Conservation (phyloP, 2,888 invertebrate genomes). For the Microctonus hyperodae region DNA sequence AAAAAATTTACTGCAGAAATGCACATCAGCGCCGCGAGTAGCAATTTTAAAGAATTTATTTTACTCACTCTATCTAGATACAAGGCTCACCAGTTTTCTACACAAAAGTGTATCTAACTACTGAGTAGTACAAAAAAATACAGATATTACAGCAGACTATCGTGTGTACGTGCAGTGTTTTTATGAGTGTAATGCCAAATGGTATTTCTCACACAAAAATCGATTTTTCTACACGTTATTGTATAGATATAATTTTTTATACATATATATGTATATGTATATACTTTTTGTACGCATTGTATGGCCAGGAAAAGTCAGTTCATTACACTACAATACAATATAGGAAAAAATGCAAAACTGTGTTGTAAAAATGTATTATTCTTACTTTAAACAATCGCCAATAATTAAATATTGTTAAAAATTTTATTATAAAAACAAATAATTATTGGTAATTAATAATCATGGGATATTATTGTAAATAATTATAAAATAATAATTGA, state of each 20-base stretch:
- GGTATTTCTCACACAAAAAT: conserved; percentile 13
- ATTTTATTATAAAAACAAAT: neutral
- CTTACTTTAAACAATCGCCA: neutral
- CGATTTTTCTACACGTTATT: conserved; percentile 1
- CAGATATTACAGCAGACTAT: too few relatives aligned
- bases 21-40: too few relatives aligned
- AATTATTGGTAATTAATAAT: neutral
- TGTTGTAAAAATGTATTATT: neutral
- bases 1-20: too few relatives aligned
- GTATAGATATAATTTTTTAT: neutral
- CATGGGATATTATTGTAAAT: neutral
- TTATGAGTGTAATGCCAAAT: neutral
- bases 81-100: too few relatives aligned
- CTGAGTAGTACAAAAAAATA: too few relatives aligned
- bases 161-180: too few relatives aligned
- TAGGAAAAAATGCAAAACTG: neutral
- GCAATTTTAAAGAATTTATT: too few relatives aligned
- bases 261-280: neutral
- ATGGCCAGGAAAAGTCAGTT: neutral
- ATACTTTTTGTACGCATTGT: neutral
- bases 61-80: too few relatives aligned
- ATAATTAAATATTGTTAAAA: neutral
- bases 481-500: neutral
- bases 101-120: too few relatives aligned
- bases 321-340: neutral